phyloP scores from a whole-genome alignment of 2,797 vertebrate genomes.

The Melopsittacus undulatus region DNA sequence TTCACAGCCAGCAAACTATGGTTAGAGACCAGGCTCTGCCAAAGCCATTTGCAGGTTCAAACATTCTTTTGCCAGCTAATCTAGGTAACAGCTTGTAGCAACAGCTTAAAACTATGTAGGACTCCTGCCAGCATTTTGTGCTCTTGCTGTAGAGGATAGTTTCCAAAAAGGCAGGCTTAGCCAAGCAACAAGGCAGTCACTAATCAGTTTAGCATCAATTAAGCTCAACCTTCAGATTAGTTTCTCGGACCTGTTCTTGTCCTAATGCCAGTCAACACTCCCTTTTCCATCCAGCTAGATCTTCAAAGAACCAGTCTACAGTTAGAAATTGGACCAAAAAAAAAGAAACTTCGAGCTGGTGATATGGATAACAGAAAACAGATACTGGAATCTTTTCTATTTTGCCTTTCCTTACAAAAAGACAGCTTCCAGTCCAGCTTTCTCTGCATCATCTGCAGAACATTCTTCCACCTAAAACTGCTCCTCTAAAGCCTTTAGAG shows the following conservation, averaged over 20 bases:
- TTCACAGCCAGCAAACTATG: not conserved
- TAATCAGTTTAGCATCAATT: not conserved
- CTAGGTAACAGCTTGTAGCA: conserved; percentile 40
- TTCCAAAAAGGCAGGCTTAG: not conserved
- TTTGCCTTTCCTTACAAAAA: not conserved
- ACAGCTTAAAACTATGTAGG: not conserved
- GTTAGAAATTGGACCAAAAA: not conserved
- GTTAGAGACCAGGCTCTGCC: not conserved
- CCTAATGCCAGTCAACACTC: not conserved
- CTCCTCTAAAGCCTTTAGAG: not conserved
- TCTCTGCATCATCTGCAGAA: not conserved
- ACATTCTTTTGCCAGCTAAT: conserved; percentile 5
- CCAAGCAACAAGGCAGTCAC: not conserved
- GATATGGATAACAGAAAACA: not conserved
- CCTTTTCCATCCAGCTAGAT: not conserved
- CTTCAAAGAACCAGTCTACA: not conserved
- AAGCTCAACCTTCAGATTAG: not conserved
- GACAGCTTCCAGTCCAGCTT: not conserved
- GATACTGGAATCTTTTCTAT: not conserved
- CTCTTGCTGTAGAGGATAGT: not conserved
- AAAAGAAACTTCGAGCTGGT: not conserved
- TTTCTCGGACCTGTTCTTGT: not conserved
- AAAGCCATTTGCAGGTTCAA: conserved; percentile 25
- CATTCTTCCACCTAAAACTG: not conserved
- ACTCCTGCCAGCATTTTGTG: not conserved